These are phyloP conservation scores for Cynoglossus semilaevis DNA, from an alignment of 2,113 vertebrate species.

Conservation along the genomic window DNA sequence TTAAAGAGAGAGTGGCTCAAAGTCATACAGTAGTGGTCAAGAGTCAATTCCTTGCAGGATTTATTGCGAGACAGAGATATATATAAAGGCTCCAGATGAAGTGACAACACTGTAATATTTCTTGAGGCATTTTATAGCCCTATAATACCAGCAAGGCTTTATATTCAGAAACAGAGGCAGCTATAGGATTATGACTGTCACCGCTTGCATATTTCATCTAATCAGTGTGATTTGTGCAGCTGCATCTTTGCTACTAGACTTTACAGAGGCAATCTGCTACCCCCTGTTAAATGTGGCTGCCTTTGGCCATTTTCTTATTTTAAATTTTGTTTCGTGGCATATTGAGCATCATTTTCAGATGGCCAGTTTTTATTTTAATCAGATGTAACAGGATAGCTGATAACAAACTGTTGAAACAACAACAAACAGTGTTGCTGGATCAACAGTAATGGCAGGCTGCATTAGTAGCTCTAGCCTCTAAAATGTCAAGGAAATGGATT, in stretches of 20 bases:
- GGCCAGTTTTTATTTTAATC: too few species aligned
- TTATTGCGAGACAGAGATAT: constrained; percentile 17
- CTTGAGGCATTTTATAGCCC: constrained; percentile 11
- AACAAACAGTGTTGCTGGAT: too few species aligned
- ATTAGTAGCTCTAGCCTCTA: too few species aligned
- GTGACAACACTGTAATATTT: constrained; percentile 22
- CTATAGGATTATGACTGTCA: background rate
- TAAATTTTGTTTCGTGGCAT: constrained; percentile 11
- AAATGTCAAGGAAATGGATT: background rate
- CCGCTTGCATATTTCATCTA: constrained; percentile 50
- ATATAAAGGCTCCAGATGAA: constrained; percentile 13
- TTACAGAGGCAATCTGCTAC: constrained; percentile 3
- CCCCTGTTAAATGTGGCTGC: constrained; percentile 11
- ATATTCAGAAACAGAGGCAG: constrained; percentile 20
- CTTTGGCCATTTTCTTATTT: constrained; percentile 38
- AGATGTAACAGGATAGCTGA: too few species aligned
- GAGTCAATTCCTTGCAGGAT: background rate
- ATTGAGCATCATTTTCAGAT: background rate
- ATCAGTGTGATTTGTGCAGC: constrained; percentile 32
- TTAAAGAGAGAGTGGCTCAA: background rate
- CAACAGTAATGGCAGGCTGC: too few species aligned
- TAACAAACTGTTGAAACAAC: too few species aligned
- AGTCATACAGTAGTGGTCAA: constrained; percentile 19
- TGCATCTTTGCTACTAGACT: constrained; percentile 21
- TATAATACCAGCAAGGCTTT: constrained; percentile 24